phyloP scores from a whole-genome alignment of 2,888 invertebrate species.

The Nomada fucata region DNA sequence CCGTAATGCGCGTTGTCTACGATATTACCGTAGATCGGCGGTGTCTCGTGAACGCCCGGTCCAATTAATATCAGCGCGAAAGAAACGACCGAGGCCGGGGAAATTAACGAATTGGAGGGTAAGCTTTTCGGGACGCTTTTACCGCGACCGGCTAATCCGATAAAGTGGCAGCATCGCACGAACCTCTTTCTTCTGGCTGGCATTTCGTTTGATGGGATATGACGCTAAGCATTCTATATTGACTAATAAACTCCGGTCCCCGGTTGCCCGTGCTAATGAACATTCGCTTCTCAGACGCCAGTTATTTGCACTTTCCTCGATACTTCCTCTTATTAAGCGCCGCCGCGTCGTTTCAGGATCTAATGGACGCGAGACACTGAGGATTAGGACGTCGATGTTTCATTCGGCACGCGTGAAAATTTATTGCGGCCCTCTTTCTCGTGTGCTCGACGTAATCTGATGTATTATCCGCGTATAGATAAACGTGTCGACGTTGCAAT shows the following conservation, averaged over 20 bases:
- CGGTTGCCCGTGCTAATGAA: conserved; percentile 49
- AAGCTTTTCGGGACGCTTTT: conserved; percentile 71
- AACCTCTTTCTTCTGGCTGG: conserved; percentile 72
- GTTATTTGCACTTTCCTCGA: conserved; percentile 42
- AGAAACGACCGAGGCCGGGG: conserved; percentile 68
- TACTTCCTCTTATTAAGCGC: conserved; percentile 41
- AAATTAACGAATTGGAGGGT: conserved; percentile 77
- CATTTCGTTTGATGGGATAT: conserved; percentile 74
- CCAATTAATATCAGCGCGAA: conserved; percentile 71
- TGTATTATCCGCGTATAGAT: not conserved
- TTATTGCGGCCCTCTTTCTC: not conserved
- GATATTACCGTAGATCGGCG: conserved; percentile 54
- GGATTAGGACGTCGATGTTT: not conserved
- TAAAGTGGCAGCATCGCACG: conserved; percentile 79
- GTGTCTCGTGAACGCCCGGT: conserved; percentile 50
- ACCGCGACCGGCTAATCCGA: conserved; percentile 78
- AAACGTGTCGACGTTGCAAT: too few species aligned
- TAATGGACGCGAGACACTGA: not conserved
- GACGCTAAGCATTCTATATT: conserved; percentile 75
- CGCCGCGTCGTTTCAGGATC: not conserved
- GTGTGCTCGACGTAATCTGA: not conserved
- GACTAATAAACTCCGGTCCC: conserved; percentile 76
- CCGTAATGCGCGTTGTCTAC: conserved; percentile 25
- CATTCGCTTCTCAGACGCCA: conserved; percentile 32
- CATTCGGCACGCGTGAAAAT: conserved; percentile 6